Conservation (phyloP, 2,113 vertebrate species). For the Callospermophilus lateralis region DNA sequence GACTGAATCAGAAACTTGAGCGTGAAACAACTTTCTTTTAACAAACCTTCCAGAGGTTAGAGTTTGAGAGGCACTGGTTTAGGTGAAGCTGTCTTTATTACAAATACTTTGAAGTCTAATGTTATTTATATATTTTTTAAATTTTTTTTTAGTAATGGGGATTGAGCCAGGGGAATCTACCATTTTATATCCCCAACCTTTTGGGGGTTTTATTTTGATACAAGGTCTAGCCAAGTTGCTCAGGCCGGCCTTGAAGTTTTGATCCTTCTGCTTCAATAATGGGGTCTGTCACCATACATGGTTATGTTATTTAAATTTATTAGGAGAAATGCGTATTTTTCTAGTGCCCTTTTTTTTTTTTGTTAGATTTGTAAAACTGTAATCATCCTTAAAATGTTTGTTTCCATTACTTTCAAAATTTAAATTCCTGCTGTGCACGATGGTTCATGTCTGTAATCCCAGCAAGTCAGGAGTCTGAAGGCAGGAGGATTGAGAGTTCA, state of each 20-base stretch:
- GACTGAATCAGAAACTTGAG: not conserved
- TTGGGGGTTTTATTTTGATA: no score
- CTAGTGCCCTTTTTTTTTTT: not conserved
- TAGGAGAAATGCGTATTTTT: not conserved
- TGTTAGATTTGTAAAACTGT: not conserved
- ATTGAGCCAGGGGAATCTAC: no score
- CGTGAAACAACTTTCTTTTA: not conserved
- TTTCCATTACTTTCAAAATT: not conserved
- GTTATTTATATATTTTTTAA: no score
- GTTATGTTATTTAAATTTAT: not conserved
- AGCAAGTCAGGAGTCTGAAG: no score
- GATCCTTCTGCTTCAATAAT: no score
- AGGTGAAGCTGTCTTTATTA: not conserved
- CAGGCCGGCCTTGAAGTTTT: no score
- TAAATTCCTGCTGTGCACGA: not conserved
- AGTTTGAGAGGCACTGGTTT: not conserved
- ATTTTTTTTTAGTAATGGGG: no score
- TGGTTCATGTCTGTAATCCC: no score
- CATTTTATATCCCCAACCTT: no score
- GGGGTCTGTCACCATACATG: no score
- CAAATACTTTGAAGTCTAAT: not conserved
- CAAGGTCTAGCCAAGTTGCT: no score
- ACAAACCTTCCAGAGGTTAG: not conserved
- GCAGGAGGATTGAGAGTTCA: no score
- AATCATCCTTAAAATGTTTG: not conserved